Evolutionary conservation across 2,113 vertebrate genomes (phyloP).

Genomic region (Otis tarda): DNA sequence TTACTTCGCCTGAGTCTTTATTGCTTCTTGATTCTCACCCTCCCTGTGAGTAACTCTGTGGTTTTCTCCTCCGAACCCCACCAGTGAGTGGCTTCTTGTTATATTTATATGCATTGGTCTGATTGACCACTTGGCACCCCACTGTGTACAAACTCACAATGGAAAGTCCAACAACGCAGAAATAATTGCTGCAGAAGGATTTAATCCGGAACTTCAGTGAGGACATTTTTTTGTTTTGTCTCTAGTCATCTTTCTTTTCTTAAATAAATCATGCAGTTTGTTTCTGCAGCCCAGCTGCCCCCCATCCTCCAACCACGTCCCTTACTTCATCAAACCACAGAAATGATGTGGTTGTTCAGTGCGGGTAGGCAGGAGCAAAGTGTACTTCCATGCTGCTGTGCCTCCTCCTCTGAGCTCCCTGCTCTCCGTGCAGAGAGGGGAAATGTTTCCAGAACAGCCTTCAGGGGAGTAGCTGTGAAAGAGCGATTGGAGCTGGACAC

Average conservation of each 20-base stretch:
- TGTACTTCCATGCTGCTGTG: background rate
- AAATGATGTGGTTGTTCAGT: background rate
- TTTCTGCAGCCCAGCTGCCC: background rate
- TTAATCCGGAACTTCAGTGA: background rate
- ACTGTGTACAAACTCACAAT: background rate
- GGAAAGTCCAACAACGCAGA: background rate
- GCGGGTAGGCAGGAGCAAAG: background rate
- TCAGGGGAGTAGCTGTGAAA: background rate
- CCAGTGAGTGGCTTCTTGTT: background rate
- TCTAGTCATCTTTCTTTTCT: background rate
- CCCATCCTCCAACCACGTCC: background rate
- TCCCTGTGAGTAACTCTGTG: background rate
- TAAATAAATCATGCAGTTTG: background rate
- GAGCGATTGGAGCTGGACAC: background rate
- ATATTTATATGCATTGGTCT: background rate
- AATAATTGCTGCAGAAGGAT: background rate
- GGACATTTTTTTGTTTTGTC: background rate
- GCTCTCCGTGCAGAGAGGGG: accelerated
- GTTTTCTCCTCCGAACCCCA: background rate
- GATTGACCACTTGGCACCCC: background rate
- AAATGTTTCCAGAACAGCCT: background rate
- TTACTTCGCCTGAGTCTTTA: background rate
- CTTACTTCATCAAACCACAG: background rate
- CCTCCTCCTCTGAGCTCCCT: background rate
- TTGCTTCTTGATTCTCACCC: constrained; percentile 15